Evolutionary conservation across 2,888 invertebrate species (phyloP), one percentile per base, ranked within the genome.

Genomic region (Ochropleura plecta): DNA sequence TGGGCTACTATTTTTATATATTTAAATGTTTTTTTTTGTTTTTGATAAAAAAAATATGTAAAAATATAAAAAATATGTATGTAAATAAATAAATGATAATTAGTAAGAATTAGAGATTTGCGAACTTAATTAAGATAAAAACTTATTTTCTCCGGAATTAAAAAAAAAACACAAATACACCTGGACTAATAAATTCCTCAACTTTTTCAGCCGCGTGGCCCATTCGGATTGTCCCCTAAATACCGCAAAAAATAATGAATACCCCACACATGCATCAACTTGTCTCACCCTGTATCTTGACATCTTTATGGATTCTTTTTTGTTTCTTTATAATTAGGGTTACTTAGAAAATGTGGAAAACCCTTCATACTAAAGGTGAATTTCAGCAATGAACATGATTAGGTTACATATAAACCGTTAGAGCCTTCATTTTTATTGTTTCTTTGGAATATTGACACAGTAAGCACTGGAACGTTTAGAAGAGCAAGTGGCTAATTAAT

Each of bases 241-340:
- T 88, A 87, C 86, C 85, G 55, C 80, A 92, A 90, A 92, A 93
- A 91, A 88, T 88, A 92, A 92, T 93, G 90, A 92, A 92, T 92
- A 83, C 84, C 81, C 76, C 88, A 49, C 73, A 85, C 92, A 93
- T 92, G 92, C 90, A 91, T 93, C 93, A 93, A 86, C 75, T 79
- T 90, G 92, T 92, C 91, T 72, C 84, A 68, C 73, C 84, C 77
- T 83, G 81, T 77, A 80, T 79, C 81, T 80, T 88, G 91, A 90
- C 90, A 92, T 91, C 85, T 93, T 93, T 92, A 93, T 91, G 92
- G 82, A 84, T 82, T 77, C 85, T 88, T 91, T 90, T 82, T 90
- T 91, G 60, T 89, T 81, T 76, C 72, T 80, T 79, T 82, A 79
- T 76, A 86, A 88, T 88, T 86, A 64, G 86, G 81, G 88, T 71